A percentile compares a stretch with the other conserved stretches of the same genome.
phyloP scores from a whole-genome alignment of 2,113 vertebrate species.

The Hiodon tergisus region DNA sequence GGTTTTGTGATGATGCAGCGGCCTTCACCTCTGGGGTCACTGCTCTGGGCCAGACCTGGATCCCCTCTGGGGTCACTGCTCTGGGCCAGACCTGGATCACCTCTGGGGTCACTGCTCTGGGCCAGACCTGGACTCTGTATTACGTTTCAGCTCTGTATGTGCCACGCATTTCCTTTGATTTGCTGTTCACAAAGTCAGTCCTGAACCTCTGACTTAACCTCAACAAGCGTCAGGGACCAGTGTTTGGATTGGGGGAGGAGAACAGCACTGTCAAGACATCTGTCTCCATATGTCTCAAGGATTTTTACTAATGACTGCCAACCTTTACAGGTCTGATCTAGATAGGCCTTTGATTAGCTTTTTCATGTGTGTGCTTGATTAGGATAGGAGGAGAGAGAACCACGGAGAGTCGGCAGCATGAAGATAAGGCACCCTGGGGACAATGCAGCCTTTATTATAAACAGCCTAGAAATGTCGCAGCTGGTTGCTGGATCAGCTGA shows the following conservation, averaged over 20 bases:
- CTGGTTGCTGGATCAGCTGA: slow-evolving; percentile 50
- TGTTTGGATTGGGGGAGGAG: background rate
- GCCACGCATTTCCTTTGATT: background rate
- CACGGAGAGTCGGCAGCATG: background rate
- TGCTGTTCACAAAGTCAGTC: background rate
- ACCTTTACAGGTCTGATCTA: background rate
- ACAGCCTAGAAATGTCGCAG: slow-evolving; percentile 30
- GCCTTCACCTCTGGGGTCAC: background rate
- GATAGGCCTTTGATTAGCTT: background rate
- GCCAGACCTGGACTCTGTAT: background rate
- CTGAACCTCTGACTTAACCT: background rate
- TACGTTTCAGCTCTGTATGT: background rate
- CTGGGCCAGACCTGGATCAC: too few relatives aligned
- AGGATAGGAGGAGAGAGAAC: background rate
- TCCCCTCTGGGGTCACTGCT: too few relatives aligned
- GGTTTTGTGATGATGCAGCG: too few relatives aligned
- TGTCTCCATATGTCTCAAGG: background rate
- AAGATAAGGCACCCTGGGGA: slow-evolving; percentile 21
- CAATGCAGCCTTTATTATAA: slow-evolving; percentile 44
- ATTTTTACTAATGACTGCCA: background rate
- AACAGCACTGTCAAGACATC: background rate
- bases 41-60: too few relatives aligned
- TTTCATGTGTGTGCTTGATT: background rate
- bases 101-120: background rate
- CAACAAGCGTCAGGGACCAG: background rate